Base-by-base conservation (phyloP, 2,113 vertebrate genomes). In the Meriones unguiculatus region DNA sequence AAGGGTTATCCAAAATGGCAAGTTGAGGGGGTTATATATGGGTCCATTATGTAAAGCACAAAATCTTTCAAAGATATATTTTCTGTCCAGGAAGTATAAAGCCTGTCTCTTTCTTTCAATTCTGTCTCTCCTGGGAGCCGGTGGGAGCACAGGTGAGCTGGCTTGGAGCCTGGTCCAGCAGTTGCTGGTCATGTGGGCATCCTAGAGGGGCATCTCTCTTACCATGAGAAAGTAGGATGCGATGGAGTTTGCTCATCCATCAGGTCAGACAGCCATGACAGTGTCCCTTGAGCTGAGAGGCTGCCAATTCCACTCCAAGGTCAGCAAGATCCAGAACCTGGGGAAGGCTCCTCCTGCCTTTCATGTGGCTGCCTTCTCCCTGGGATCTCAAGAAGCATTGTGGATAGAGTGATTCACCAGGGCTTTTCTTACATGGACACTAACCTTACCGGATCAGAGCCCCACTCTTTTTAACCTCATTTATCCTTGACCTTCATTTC, bases 151-250 rank as follows among this genome's bases (percentile, higher is more conserved):
- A n/a, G 20, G 38, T 57, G 52, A 38, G 70, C 80, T 65, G 89
- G 70, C 69, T 41, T 5, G 12, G 22, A 67, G 17, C 38, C 78
- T 0, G 12, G 15, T 11, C 4, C 1, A 0, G 82, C 87, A 59
- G 69, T 24, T 20, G 13, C 30, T 57, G 4, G 0, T 57, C 1
- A 0, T 9, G 2, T 59, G 32, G 6, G 24, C 14, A 4, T 2
- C 65, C 46, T 38, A n/a, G 41, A 3, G 3, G 20, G 0, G 38
- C 12, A 28, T 54, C 76, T 84, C 12, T 67, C 70, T 9, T 24
- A 5, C 50, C 50, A 62, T 46, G 57, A 75, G 7, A 64, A 81
- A 35, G 1, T 20, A 18, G 28, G 9, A n/a, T 25, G 1, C 6
- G 15, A 18, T 3, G 18, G 30, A 18, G 4, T 50, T 50, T n/a